A percentile compares a stretch with the other conserved stretches of the same genome.
These are phyloP conservation scores for Speoplatyrhinus poulsoni DNA, from an alignment of 2,113 vertebrate species.

Conservation along the genomic window DNA sequence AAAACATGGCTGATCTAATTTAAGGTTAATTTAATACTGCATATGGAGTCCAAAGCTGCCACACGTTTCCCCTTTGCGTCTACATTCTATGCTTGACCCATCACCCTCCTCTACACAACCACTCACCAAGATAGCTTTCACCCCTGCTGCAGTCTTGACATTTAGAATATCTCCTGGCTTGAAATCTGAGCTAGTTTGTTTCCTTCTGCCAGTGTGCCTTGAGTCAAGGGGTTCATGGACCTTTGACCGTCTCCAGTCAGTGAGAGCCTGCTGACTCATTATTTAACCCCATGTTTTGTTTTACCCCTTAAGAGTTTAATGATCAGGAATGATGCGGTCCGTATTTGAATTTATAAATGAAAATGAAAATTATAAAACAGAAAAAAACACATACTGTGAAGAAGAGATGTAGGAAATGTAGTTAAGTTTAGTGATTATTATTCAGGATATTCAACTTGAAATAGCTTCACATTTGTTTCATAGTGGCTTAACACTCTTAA, in stretches of 20 bases:
- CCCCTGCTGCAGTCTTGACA: constrained; percentile 52
- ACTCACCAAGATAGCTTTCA: constrained; percentile 9
- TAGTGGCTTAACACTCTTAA: neutral
- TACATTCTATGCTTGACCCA: neutral
- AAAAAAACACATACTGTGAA: neutral
- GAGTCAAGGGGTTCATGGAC: constrained; percentile 31
- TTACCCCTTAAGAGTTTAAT: constrained; percentile 17
- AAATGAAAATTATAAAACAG: neutral
- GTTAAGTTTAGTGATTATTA: neutral
- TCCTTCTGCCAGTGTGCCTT: constrained; percentile 38
- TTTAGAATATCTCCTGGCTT: constrained; percentile 47
- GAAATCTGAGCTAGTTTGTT: constrained; percentile 65
- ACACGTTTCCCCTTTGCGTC: constrained; percentile 16
- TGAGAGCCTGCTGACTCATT: constrained; percentile 48
- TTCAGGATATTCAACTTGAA: neutral
- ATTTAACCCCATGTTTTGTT: constrained; percentile 28
- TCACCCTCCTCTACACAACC: neutral
- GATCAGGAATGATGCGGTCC: constrained; percentile 30
- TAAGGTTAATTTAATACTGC: neutral
- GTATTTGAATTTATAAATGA: neutral
- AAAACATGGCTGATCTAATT: constrained; percentile 13
- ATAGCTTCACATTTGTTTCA: neutral
- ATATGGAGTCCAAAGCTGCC: constrained; percentile 28
- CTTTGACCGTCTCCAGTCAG: constrained; percentile 3
- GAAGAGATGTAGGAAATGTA: neutral